Evolutionary conservation across 2,888 invertebrate species (phyloP).

Genomic region (Gandaritis pyraliata): DNA sequence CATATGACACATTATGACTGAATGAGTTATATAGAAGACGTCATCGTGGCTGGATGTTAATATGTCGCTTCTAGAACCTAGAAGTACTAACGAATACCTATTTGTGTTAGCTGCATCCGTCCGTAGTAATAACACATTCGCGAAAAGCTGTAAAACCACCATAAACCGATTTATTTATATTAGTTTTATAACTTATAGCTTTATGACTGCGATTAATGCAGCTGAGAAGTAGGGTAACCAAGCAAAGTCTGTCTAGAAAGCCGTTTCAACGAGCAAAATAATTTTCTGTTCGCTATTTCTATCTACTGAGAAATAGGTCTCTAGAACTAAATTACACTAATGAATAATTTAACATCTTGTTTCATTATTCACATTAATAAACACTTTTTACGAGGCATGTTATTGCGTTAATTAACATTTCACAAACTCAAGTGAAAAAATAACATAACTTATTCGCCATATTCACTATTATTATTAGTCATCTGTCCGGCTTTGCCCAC

Average conservation of each 20-base stretch:
- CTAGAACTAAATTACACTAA: conserved; percentile 9
- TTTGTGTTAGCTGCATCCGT: conserved; percentile 50
- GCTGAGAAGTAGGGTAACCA: conserved; percentile 58
- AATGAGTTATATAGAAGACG: conserved; percentile 26
- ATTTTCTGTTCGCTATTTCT: conserved; percentile 14
- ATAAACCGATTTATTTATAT: conserved; percentile 74
- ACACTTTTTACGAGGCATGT: background rate
- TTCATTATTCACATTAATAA: conserved; percentile 18
- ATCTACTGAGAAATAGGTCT: conserved; percentile 8
- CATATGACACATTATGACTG: conserved; percentile 23
- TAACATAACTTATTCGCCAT: background rate
- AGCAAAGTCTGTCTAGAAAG: conserved; percentile 41
- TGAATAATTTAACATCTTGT: conserved; percentile 19
- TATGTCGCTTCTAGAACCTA: conserved; percentile 30
- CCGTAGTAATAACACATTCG: conserved; percentile 67
- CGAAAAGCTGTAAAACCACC: conserved; percentile 68
- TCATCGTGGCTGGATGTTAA: conserved; percentile 27
- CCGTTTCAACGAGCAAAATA: conserved; percentile 7
- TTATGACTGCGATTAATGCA: conserved; percentile 69
- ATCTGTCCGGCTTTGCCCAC: background rate
- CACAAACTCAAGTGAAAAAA: conserved; percentile 1
- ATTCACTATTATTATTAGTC: background rate
- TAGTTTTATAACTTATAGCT: conserved; percentile 73
- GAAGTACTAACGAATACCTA: conserved; percentile 33
- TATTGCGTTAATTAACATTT: background rate